These are phyloP conservation scores for Delichon dasypus DNA, from an alignment of 2,797 vertebrate species.

Conservation along the genomic window DNA sequence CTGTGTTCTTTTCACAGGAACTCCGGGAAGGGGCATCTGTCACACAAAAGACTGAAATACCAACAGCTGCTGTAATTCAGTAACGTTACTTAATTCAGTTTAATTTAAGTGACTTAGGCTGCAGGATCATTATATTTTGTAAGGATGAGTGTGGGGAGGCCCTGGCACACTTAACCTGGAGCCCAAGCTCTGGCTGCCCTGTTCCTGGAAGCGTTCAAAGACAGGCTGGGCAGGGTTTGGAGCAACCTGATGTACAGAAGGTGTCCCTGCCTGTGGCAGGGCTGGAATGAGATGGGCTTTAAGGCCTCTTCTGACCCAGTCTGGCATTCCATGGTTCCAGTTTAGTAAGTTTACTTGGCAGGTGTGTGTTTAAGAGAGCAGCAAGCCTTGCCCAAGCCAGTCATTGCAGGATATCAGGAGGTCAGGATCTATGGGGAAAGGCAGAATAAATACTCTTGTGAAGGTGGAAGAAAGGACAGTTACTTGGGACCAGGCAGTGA, in stretches of 20 bases:
- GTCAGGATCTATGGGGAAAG: background rate
- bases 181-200: background rate
- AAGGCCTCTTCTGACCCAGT: background rate
- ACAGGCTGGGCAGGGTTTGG: background rate
- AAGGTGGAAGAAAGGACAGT: background rate
- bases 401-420: background rate
- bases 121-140: background rate
- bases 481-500: background rate
- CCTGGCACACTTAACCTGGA: background rate
- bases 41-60: background rate
- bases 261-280: background rate
- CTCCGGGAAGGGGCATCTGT: background rate
- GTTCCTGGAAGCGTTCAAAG: background rate
- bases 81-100: background rate
- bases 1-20: background rate
- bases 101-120: background rate
- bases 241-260: background rate
- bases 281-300: background rate
- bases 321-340: background rate
- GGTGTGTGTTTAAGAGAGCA: background rate
- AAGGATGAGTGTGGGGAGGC: background rate
- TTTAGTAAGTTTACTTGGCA: background rate
- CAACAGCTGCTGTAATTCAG: background rate
- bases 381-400: background rate
- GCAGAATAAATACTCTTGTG: background rate